Evolutionary conservation across 2,797 vertebrate genomes (phyloP), one percentile per base, ranked within the genome.

Genomic region (Pipistrellus kuhlii): DNA sequence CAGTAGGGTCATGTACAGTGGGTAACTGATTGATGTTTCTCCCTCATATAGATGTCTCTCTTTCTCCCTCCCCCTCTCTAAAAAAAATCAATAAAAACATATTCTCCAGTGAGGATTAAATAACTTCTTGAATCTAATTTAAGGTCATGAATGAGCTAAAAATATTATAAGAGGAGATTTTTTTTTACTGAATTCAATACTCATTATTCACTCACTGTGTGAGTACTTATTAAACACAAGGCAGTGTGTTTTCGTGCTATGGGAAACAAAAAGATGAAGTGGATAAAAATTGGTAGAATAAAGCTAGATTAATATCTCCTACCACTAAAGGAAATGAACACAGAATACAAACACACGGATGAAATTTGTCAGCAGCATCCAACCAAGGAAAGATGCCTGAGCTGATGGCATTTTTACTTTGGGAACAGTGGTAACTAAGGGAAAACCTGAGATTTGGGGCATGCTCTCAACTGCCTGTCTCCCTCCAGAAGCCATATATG

Each of bases 271-370:
- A 80, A 93, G 30, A 78, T 69, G 32, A 88, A 66, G 73, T 90
- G 90, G 62, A 85, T 13, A 59, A 68, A 88, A 90, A 73, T 78
- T 66, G 68, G 71, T 83, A 92, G 57, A 76, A 73, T 66, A 69
- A 94, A 86, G 71, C 25, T 94, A 59, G 57, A 55, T 96, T 88
- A 94, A 35, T 87, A 71, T 87, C n/a, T 92, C n/a, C 46, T 57
- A 30, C 46, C 80, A 83, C 85, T 53, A 94, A 95, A 95, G 64
- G 78, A 96, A 88, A 76, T 91, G 80, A 83, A 68, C 30, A 90
- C 14, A 84, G 69, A 85, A 21, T 73, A 76, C 62, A 88, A 95
- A 73, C 41, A 83, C 11, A n/a, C 25, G 75, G 57, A 84, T 86
- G n/a, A 51, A 25, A 32, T 66, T 92, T 91, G 77, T 53, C 25